Evolutionary conservation across 2,113 vertebrate species (phyloP), one percentile per base, ranked within the genome.

Genomic region (Muntiacus muntjak): DNA sequence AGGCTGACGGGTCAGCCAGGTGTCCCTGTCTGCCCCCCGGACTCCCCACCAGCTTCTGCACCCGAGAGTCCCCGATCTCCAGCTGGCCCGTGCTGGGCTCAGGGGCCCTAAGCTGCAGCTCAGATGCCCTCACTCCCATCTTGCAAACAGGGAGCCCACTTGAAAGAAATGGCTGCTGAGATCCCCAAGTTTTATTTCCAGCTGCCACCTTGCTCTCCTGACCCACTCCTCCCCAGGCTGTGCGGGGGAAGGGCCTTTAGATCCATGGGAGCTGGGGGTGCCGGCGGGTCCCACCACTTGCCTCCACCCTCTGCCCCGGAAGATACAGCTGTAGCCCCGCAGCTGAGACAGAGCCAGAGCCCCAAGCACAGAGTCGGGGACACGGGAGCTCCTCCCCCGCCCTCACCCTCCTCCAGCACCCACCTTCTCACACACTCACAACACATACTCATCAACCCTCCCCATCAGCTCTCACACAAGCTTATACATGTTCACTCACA

Each of bases 211-310:
- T 23, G 6, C 58, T 45, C 25, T 33, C n/a, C 21, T 2, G 21
- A 33, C 26, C 1, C 0, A 0, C 78, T 45, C n/a, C 50, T 62
- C 40, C 43, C 40, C 3, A 11, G 45, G 55, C n/a, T 36, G 8
- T 26, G 33, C 64, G 1, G 15, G 47, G 5, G 3, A 1, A 55
- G 67, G 13, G 26, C 71, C 85, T 76, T 36, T 25, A 55, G 33
- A 36, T 16, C 81, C 54, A 58, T 0, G 3, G 25, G 79, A 15
- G 12, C 54, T 58, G 10, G 2, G 23, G 47, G 55, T 13, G 47
- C 23, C 30, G 7, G 64, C 1, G 5, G 0, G 7, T 23, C 85
- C 36, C 7, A 40, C 25, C 55, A 12, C 71, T 52, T 8, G 33
- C 26, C 30, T 78, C 43, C 43, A 43, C 14, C 6, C 43, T 23